Evolutionary conservation across 2,888 invertebrate species (phyloP).

Genomic region (Asteroscopus sphinx): DNA sequence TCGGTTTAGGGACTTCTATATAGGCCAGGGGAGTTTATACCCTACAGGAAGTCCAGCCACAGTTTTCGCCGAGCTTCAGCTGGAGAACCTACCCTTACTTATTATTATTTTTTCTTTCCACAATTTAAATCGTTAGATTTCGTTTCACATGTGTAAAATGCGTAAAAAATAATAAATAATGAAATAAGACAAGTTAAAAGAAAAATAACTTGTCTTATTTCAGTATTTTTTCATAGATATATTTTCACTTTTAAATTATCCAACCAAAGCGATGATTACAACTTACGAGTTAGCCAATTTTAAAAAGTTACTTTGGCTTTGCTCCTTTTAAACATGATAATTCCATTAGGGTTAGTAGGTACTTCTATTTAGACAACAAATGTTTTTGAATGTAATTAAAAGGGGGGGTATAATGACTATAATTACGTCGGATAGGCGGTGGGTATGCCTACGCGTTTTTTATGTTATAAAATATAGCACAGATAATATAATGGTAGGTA

Average conservation of each 20-base stretch:
- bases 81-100: no score
- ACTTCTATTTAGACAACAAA: conserved; percentile 37
- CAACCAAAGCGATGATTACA: conserved; percentile 43
- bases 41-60: no score
- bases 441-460: conserved; percentile 10
- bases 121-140: no score
- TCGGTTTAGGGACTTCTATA: no score
- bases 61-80: no score
- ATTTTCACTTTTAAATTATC: conserved; percentile 25
- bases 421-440: conserved; percentile 9
- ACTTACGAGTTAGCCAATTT: conserved; percentile 44
- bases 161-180: no score
- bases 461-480: conserved; percentile 2
- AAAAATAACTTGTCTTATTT: conserved; percentile 26
- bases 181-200: no score
- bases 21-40: no score
- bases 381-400: conserved; percentile 38
- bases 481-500: no score
- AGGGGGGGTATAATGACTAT: conserved; percentile 15
- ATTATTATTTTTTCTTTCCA: no score
- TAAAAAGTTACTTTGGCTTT: conserved; percentile 39
- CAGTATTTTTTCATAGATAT: conserved; percentile 21
- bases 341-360: conserved; percentile 53
- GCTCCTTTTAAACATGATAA: conserved; percentile 44
- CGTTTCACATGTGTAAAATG: no score